Evolutionary conservation across 2,888 invertebrate genomes (phyloP).

Genomic region (Bellardia pandia): DNA sequence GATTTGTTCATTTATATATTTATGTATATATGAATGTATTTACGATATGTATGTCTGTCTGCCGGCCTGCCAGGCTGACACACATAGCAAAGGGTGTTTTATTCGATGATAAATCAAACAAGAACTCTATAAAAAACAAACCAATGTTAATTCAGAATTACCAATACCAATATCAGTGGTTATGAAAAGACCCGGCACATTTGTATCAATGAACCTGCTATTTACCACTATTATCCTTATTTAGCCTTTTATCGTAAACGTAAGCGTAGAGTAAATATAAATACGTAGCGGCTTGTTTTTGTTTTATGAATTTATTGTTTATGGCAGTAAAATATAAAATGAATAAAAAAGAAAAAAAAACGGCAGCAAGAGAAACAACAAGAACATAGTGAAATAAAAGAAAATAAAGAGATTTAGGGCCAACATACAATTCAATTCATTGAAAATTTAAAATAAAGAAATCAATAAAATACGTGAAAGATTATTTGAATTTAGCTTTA

Average conservation of each 20-base stretch:
- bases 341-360: background rate
- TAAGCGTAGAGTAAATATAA: conserved; percentile 23
- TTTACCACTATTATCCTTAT: conserved; percentile 51
- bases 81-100: background rate
- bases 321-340: conserved; percentile 31
- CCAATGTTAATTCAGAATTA: background rate
- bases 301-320: conserved; percentile 59
- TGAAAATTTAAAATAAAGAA: conserved; percentile 69
- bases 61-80: background rate
- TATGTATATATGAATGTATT: no score
- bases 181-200: background rate
- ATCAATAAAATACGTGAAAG: conserved; percentile 73
- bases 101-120: background rate
- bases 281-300: conserved; percentile 12
- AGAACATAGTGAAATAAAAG: conserved; percentile 35
- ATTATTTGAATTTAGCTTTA: conserved; percentile 63
- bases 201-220: conserved; percentile 36
- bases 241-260: conserved; percentile 31
- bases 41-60: background rate
- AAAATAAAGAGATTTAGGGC: conserved; percentile 64
- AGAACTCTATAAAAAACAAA: background rate
- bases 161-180: background rate
- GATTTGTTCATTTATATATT: background rate
- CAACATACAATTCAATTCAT: conserved; percentile 64
- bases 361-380: background rate